Percentiles rank a stretch among this genome's conserved stretches.
Evolutionary conservation across 2,888 invertebrate genomes (phyloP).

Genomic region (Apoda limacodes): DNA sequence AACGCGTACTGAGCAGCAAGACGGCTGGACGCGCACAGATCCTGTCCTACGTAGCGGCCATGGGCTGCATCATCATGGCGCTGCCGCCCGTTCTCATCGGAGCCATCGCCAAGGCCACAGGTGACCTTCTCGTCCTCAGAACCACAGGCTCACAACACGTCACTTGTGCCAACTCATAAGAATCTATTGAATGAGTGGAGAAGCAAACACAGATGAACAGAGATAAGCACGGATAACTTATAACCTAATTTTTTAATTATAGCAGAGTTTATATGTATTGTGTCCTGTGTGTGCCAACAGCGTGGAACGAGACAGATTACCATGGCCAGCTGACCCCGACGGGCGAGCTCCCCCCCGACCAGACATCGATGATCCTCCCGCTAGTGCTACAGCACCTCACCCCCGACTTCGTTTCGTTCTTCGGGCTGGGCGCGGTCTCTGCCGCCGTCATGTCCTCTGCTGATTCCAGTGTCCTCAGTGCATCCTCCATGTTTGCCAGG

Average conservation of each 20-base stretch:
- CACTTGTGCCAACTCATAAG: too few species aligned
- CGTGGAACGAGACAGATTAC: constrained; percentile 95
- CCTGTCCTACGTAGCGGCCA: constrained; percentile 94
- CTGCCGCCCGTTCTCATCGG: constrained; percentile 97
- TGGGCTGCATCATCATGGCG: constrained; percentile 97
- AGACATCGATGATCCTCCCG: constrained; percentile 96
- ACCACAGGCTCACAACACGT: too few species aligned
- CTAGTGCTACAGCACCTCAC: constrained; percentile 97
- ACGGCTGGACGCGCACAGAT: constrained; percentile 93
- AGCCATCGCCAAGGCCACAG: constrained; percentile 94
- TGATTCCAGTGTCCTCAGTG: constrained; percentile 97
- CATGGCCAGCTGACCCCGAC: constrained; percentile 70
- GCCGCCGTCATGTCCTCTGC: constrained; percentile 99
- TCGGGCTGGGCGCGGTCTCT: constrained; percentile 97
- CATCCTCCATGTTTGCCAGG: constrained; percentile 98
- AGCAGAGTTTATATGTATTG: too few species aligned
- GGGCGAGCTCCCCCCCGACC: constrained; percentile 76
- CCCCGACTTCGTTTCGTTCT: constrained; percentile 95
- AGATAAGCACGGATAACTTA: too few species aligned
- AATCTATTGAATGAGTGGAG: neutral
- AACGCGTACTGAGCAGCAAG: constrained; percentile 96
- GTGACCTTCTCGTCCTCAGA: too few species aligned
- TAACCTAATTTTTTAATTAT: too few species aligned
- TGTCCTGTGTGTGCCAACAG: too few species aligned
- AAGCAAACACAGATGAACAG: neutral